Evolutionary conservation across 2,797 vertebrate species (phyloP), one percentile per base, ranked within the genome.

Genomic region (Squalus acanthias): DNA sequence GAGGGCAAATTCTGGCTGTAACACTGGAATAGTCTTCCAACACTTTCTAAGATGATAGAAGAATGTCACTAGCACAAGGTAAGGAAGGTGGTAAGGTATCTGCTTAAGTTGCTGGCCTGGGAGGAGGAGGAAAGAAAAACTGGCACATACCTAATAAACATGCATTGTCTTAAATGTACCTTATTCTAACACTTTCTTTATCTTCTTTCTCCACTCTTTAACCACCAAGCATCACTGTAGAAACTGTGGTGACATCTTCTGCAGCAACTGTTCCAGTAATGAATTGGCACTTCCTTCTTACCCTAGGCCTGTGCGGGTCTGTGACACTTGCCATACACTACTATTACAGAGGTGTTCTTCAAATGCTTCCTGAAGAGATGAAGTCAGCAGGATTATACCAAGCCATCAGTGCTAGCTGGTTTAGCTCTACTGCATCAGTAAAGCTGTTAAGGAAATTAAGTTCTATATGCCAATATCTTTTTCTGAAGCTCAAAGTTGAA

Each of bases 231-330:
- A 99, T 97, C 99, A 99, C 97, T 99, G 99, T 97, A 98, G 99
- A 63, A 99, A 99, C 98, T 99, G 99, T 0, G 99, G 99, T 0
- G 99, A 99, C 97, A 99, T 99, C 97, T 99, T 99, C 98, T 99
- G 99, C 98, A 99, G 97, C 97, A 98, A 96, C 0, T 99, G 99
- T 85, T 99, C 99, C 96, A 97, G 98, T 82, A 99, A 99, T 0
- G 99, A 99, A 97, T 98, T 99, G 46, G 99, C 99, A 0, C 98
- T 99, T 96, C 99, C 99, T 0, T 99, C 99, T 0, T 99, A 99
- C 96, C 99, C 99, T 0, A 99, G 98, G 96, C 99, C 99, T 0
- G 99, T 99, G 96, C 98, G 99, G 0, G 99, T 99, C 57, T 99
- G 99, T 0, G 99, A 99, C 50, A 97, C 97, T 39, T 99, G 99